These are phyloP conservation scores for Pteruthius melanotis DNA, from an alignment of 2,113 vertebrate species.

Conservation along the genomic window DNA sequence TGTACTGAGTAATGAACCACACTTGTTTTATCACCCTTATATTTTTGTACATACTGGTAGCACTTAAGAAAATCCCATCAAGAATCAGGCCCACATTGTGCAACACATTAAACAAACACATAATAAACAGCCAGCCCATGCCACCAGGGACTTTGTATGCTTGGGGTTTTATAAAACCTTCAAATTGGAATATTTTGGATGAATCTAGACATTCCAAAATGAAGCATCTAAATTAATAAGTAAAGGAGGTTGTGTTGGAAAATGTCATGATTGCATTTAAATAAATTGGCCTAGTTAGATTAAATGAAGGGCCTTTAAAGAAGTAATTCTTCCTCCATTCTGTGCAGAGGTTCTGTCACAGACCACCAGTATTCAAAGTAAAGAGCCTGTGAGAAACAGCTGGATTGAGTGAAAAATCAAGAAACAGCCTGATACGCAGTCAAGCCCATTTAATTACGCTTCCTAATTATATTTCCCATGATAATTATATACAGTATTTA, in stretches of 20 bases:
- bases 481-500: conserved; percentile 67
- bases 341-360: conserved; percentile 7
- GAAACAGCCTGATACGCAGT: conserved; percentile 40
- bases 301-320: conserved; percentile 50
- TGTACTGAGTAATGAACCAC: neutral
- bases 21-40: neutral
- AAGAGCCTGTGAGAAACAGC: conserved; percentile 65
- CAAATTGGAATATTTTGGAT: neutral
- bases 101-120: neutral
- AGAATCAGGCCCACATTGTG: neutral
- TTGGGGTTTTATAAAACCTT: neutral
- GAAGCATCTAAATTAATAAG: neutral
- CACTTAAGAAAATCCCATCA: neutral
- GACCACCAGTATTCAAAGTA: conserved; percentile 64
- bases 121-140: neutral
- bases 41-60: neutral
- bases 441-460: conserved; percentile 64
- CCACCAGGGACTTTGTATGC: neutral
- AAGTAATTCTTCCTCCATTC: conserved; percentile 16
- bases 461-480: conserved; percentile 70
- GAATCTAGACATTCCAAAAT: neutral
- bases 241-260: conserved; percentile 5
- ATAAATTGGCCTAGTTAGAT: conserved; percentile 54
- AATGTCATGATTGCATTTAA: conserved; percentile 50
- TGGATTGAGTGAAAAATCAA: conserved; percentile 64